A percentile compares a stretch with the other conserved stretches of the same genome.
These are phyloP conservation scores for Vanessa atalanta DNA, from an alignment of 1,140 invertebrate genomes.

Conservation along the genomic window DNA sequence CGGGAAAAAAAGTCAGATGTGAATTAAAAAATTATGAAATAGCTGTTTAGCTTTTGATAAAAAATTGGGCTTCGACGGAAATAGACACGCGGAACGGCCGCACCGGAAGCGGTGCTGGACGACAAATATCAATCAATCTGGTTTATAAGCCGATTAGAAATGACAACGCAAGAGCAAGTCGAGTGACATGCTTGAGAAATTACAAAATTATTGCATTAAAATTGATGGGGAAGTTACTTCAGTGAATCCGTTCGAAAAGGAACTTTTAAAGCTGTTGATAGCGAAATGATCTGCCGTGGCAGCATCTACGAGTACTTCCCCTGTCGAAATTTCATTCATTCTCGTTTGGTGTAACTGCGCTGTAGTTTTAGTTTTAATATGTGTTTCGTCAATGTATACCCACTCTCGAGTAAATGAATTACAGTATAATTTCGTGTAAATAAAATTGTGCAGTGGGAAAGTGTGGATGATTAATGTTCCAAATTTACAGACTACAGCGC, in stretches of 20 bases:
- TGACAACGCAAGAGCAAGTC: slow-evolving; percentile 42
- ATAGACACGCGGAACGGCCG: slow-evolving; percentile 47
- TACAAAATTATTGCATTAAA: slow-evolving; percentile 45
- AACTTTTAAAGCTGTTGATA: slow-evolving; percentile 1
- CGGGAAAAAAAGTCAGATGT: slow-evolving; percentile 66
- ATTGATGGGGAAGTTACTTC: slow-evolving; percentile 4
- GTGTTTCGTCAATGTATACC: slow-evolving; percentile 10
- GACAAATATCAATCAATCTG: slow-evolving; percentile 32
- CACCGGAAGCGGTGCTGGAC: background rate
- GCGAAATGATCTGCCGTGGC: background rate
- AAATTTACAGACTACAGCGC: slow-evolving; percentile 41
- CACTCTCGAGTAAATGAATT: slow-evolving; percentile 15
- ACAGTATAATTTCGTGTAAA: slow-evolving; percentile 28
- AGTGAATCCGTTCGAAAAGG: background rate
- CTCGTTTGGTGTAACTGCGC: slow-evolving; percentile 38
- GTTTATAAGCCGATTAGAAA: slow-evolving; percentile 40
- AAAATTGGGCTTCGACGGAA: slow-evolving; percentile 62
- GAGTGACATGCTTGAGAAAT: slow-evolving; percentile 47
- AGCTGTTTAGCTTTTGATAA: slow-evolving; percentile 62
- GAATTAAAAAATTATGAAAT: slow-evolving; percentile 48
- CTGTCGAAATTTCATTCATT: slow-evolving; percentile 8
- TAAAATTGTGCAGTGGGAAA: slow-evolving; percentile 18
- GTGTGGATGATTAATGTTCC: slow-evolving; percentile 22
- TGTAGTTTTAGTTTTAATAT: slow-evolving; percentile 36
- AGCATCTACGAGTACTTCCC: background rate